Conservation (phyloP, 2,113 vertebrate species). For the Cebus imitator region DNA sequence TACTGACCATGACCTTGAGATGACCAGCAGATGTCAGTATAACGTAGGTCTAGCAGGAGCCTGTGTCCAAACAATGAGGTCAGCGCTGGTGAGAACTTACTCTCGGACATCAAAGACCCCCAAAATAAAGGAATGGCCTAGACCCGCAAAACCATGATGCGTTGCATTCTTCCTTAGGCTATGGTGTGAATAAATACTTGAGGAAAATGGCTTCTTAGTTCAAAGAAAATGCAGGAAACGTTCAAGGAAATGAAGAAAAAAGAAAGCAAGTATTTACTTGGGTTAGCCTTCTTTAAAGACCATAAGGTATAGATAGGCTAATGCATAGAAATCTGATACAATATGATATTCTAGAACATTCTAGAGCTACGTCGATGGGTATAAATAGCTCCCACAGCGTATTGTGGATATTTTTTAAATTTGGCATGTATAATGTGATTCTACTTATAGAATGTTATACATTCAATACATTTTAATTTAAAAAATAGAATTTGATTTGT, state of each 20-base stretch:
- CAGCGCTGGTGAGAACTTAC: neutral
- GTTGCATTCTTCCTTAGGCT: neutral
- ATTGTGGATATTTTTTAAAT: neutral
- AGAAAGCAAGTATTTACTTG: neutral
- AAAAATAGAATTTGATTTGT: neutral
- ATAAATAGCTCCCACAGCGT: neutral
- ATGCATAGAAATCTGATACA: neutral
- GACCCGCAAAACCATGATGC: neutral
- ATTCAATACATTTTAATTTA: neutral
- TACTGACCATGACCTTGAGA: neutral
- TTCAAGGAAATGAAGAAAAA: neutral
- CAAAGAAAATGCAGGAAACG: neutral
- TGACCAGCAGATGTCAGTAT: slow-evolving; percentile 82
- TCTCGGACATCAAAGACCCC: too few relatives aligned
- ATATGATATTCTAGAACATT: neutral
- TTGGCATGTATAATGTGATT: neutral
- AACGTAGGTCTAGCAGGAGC: neutral
- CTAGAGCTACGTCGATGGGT: neutral
- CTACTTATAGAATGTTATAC: neutral
- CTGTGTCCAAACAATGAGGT: rapidly evolving
- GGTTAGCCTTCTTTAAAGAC: neutral
- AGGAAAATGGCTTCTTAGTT: neutral
- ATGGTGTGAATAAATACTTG: neutral
- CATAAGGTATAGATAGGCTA: neutral
- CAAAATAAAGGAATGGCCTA: neutral